Base-by-base conservation (phyloP, 2,888 invertebrate genomes). In the Ophioninae sp. region DNA sequence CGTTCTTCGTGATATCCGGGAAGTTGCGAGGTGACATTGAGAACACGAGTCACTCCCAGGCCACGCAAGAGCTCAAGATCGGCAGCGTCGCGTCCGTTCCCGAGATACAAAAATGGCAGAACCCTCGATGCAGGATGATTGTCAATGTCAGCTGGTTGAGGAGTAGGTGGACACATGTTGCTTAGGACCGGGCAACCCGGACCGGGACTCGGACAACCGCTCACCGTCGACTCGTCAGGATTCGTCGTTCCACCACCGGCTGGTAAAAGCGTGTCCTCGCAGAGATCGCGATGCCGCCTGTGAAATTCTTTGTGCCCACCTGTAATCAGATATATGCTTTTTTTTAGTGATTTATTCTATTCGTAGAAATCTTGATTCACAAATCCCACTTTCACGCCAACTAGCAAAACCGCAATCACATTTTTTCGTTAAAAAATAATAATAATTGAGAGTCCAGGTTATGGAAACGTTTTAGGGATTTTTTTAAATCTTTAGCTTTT, bases 31-130 rank as follows among this genome's bases (percentile, higher is more conserved):
- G 97, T 97, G 88, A 97, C 97, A 93, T 97, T 97, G 72, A 97
- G 94, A 61, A 97, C 96, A 92, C 96, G 95, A 87, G 96, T 96
- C 87, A 97, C 95, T 86, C 96, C 96, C 84, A 95, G 93, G 87
- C 94, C 94, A 85, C 94, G 93, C 78, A 97, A 94, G 86, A 95
- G 94, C 87, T 95, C 94, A 82, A 95, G 94, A 93, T 97, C 96
- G 69, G 95, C 95, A 57, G 97, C 97, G 93, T 97, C 97, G 87
- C 95, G 94, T 90, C 96, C 96, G 93, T 97, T 97, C 88, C 97
- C 97, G 88, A 97, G 95, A 93, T 96, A 96, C 87, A 97, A 94
- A 93, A 96, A 96, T 73, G 97, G 97, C 88, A 97, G 94, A 76
- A 97, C 96, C 91, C 96, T 94, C 82, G 97, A 96, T 85, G 96